A percentile compares a stretch with the other conserved stretches of the same genome.
These are phyloP conservation scores for Nomada lathburiana DNA, from an alignment of 2,888 invertebrate genomes.

Conservation along the genomic window DNA sequence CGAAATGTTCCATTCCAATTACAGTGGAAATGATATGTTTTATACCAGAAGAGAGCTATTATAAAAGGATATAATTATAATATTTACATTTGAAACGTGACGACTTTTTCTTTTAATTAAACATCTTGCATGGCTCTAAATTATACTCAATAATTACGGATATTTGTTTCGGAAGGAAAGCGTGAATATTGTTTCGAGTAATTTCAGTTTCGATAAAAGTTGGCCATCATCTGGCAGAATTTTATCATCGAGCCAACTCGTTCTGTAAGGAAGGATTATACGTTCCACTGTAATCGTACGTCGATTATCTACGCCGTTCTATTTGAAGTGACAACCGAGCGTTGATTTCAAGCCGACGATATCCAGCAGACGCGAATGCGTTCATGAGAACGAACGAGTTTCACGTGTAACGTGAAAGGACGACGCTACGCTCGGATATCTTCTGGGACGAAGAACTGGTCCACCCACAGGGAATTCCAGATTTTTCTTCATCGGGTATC, in stretches of 20 bases:
- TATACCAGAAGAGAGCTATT: too few species aligned
- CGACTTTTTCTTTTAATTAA: too few species aligned
- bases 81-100: too few species aligned
- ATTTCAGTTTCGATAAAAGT: not conserved
- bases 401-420: slow-evolving; percentile 61
- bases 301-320: not conserved
- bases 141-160: not conserved
- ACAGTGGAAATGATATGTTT: not conserved
- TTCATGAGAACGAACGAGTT: slow-evolving; percentile 47
- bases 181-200: not conserved
- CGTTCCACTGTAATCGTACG: not conserved
- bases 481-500: slow-evolving; percentile 57
- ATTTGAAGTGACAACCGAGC: not conserved
- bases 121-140: not conserved
- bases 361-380: slow-evolving; percentile 12
- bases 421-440: slow-evolving; percentile 68
- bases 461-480: slow-evolving; percentile 78
- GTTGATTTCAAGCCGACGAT: slow-evolving; percentile 5
- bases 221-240: not conserved
- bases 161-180: not conserved
- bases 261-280: not conserved
- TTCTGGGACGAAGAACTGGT: slow-evolving; percentile 74
- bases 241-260: not conserved
- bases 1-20: not conserved
- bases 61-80: too few species aligned